Conservation (phyloP, 1,140 invertebrate genomes). For the Oedothorax gibbosus region DNA sequence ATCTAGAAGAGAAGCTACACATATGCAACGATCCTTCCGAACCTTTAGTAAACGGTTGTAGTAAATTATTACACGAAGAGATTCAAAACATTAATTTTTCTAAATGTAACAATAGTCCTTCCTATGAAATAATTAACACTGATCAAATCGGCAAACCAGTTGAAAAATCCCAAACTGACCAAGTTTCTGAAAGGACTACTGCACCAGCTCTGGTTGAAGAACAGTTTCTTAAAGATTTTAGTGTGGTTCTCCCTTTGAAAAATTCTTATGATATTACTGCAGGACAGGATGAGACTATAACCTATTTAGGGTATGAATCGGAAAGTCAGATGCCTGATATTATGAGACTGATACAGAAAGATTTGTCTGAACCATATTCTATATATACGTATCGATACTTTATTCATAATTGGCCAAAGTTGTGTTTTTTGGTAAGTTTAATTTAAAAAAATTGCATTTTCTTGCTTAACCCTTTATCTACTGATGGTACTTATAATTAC, state of each 20-base stretch:
- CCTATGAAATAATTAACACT: too few species aligned
- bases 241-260: too few species aligned
- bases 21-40: slow-evolving; percentile 17
- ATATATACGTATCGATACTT: slow-evolving; percentile 99
- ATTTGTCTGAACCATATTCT: slow-evolving; percentile 99
- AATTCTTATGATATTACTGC: not conserved
- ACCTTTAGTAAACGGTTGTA: slow-evolving; percentile 49
- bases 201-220: not conserved
- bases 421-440: slow-evolving; percentile 91
- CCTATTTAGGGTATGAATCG: slow-evolving; percentile 84
- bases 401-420: slow-evolving; percentile 99
- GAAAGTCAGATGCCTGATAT: slow-evolving; percentile 95
- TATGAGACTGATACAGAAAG: slow-evolving; percentile 98
- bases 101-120: too few species aligned
- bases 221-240: too few species aligned
- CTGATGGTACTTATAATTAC: too few species aligned
- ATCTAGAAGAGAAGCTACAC: slow-evolving; percentile 47
- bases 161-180: not conserved
- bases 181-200: not conserved
- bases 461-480: too few species aligned
- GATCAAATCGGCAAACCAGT: not conserved
- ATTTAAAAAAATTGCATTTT: not conserved
- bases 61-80: slow-evolving; percentile 42
- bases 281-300: slow-evolving; percentile 61
- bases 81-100: slow-evolving; percentile 26